phyloP scores from a whole-genome alignment of 2,113 vertebrate genomes.

The Nestor notabilis region DNA sequence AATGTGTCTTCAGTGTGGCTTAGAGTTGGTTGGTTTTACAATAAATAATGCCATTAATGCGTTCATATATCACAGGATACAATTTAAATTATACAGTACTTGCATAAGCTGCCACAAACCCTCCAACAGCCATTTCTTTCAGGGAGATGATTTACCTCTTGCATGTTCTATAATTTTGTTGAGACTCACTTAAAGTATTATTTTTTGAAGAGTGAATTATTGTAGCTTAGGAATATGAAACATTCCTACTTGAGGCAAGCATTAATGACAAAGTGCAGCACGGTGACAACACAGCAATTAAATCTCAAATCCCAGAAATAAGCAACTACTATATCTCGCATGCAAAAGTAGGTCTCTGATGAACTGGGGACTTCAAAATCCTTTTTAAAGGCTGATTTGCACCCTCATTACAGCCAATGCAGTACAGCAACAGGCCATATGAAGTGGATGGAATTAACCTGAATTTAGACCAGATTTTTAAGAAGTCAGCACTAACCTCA shows the following conservation, averaged over 20 bases:
- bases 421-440: not conserved
- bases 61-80: slow-evolving; percentile 64
- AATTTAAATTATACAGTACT: slow-evolving; percentile 71
- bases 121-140: slow-evolving; percentile 47
- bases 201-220: not conserved
- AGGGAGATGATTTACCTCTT: slow-evolving; percentile 58
- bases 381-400: not conserved
- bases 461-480: not conserved
- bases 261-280: not conserved
- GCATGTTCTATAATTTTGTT: slow-evolving; percentile 13
- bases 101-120: slow-evolving; percentile 71
- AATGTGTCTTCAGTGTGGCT: slow-evolving; percentile 46
- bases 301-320: not conserved
- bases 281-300: not conserved
- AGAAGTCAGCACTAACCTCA: not conserved
- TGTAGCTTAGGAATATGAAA: not conserved
- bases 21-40: slow-evolving; percentile 3
- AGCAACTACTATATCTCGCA: not conserved
- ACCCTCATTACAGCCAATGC: not conserved
- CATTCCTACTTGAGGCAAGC: not conserved
- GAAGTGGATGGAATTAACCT: not conserved
- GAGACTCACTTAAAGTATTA: slow-evolving; percentile 15
- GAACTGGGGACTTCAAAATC: not conserved
- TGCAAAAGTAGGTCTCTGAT: not conserved
- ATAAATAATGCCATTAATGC: slow-evolving; percentile 68